Evolutionary conservation across 2,888 invertebrate species (phyloP).

Genomic region (Rhyacophila evoluta): DNA sequence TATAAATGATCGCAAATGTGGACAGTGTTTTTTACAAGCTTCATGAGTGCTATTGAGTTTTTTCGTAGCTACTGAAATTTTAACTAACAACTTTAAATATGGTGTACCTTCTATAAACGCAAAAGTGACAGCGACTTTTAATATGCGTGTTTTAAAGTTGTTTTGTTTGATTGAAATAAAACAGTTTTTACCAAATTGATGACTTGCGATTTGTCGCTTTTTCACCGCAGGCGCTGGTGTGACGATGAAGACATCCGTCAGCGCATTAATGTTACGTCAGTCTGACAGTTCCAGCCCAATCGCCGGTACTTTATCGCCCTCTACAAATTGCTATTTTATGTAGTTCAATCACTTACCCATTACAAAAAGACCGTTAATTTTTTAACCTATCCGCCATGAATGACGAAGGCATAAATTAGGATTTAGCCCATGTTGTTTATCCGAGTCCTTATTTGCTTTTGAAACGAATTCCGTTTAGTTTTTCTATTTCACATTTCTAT

Average conservation of each 20-base stretch:
- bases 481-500: constrained; percentile 3
- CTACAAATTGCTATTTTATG: constrained; percentile 29
- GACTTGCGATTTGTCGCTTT: constrained; percentile 17
- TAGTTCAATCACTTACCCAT: constrained; percentile 16
- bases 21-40: too few relatives aligned
- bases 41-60: neutral
- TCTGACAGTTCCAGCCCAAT: constrained; percentile 74
- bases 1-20: neutral
- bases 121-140: neutral
- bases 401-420: constrained; percentile 3
- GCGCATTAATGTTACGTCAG: constrained; percentile 76
- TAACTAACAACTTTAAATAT: neutral
- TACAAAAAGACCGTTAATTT: neutral
- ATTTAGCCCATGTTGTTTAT: neutral
- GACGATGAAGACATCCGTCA: constrained; percentile 76
- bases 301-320: constrained; percentile 66
- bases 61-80: neutral
- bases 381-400: neutral
- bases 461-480: neutral
- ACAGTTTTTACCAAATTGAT: neutral
- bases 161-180: neutral
- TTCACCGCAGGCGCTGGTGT: constrained; percentile 31
- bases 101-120: neutral
- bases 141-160: neutral
- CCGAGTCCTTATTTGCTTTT: constrained; percentile 18